Conservation (phyloP, 1,140 invertebrate genomes). For the Mamestra configurata region DNA sequence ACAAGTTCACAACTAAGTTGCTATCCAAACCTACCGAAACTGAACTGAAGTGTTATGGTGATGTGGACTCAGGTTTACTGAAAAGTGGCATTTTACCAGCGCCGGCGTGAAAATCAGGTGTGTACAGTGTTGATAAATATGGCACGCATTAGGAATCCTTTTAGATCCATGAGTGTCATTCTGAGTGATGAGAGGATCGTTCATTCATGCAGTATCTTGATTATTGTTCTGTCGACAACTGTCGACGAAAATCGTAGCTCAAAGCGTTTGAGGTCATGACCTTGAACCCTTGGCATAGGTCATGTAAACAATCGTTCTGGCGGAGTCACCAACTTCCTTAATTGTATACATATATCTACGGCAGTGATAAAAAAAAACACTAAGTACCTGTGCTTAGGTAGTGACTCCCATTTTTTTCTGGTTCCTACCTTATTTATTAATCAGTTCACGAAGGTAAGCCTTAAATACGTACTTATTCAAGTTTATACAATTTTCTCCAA, state of each 20-base stretch:
- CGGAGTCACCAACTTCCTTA: background rate
- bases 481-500: too few relatives aligned
- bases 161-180: slow-evolving; percentile 28
- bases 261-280: slow-evolving; percentile 48
- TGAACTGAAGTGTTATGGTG: slow-evolving; percentile 56
- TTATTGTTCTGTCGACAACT: background rate
- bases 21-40: slow-evolving; percentile 4
- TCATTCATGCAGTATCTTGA: background rate
- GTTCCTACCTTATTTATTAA: too few relatives aligned
- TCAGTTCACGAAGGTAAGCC: too few relatives aligned
- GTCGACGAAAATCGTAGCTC: background rate
- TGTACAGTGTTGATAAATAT: slow-evolving; percentile 29
- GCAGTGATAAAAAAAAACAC: too few relatives aligned
- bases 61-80: slow-evolving; percentile 53
- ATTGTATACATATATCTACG: too few relatives aligned
- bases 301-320: slow-evolving; percentile 43
- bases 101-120: slow-evolving; percentile 54
- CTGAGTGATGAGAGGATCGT: background rate
- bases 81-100: slow-evolving; percentile 42
- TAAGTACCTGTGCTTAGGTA: too few relatives aligned
- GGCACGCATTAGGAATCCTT: slow-evolving; percentile 9
- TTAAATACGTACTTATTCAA: too few relatives aligned
- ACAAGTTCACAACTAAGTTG: background rate
- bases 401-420: too few relatives aligned
- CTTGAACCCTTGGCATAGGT: slow-evolving; percentile 57